These are phyloP conservation scores for Neomonachus schauinslandi DNA, from an alignment of 2,113 vertebrate species.

Conservation along the genomic window DNA sequence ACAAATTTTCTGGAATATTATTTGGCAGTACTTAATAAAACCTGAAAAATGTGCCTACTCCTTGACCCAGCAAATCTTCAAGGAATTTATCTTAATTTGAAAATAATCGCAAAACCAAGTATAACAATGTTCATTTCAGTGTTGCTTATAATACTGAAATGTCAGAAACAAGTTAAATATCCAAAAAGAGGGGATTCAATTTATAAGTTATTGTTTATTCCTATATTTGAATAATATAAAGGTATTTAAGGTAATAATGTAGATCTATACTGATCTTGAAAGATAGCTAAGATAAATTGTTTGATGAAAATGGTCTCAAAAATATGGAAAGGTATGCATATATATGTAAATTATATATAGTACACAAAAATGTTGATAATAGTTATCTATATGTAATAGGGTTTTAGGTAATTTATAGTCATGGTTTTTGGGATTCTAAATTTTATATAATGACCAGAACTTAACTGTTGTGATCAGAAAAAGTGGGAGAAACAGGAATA, in stretches of 20 bases:
- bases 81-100: neutral
- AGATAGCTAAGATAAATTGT: neutral
- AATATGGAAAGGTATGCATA: neutral
- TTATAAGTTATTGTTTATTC: neutral
- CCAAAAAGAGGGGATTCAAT: neutral
- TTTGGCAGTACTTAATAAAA: neutral
- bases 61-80: neutral
- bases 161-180: neutral
- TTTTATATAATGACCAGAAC: neutral
- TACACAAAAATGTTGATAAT: neutral
- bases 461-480: neutral
- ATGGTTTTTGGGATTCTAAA: neutral
- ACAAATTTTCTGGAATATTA: neutral
- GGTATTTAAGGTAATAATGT: neutral
- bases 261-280: neutral
- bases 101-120: constrained; percentile 26
- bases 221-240: constrained; percentile 21
- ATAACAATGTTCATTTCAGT: neutral
- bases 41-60: neutral
- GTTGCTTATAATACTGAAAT: neutral
- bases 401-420: neutral
- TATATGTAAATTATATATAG: neutral
- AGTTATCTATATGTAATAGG: neutral
- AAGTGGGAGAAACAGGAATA: neutral
- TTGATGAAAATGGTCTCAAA: constrained; percentile 6